Base-by-base conservation (phyloP, 2,888 invertebrate genomes). In the Eristalinus sepulchralis region DNA sequence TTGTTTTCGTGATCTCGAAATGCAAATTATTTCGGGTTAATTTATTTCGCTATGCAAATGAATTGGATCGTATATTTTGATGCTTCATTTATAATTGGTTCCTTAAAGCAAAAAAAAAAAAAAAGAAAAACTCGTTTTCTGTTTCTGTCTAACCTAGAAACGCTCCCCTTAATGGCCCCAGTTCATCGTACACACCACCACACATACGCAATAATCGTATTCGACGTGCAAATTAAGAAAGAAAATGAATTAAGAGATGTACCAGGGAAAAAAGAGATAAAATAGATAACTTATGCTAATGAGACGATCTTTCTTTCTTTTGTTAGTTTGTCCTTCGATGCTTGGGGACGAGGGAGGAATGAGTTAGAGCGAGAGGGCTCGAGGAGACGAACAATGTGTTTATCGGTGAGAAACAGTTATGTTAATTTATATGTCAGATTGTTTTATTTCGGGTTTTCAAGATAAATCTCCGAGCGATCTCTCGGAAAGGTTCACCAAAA, bases 221-320 rank as follows among this genome's bases (percentile, higher is more conserved):
- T 39, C 27, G 66, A 75, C 57, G 64, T 66, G 75, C 66, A 67
- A 76, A 76, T 76, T 67, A 67, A 67, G 60, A 67, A 76, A 60
- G 47, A 20, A 55, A 20, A 55, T 24, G 22, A 55, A 55, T 55
- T 55, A 20, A 55, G 10, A 55, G 22, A 55, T 55, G 22, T 5
- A 39, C n/a, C 13, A 6, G 55, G 20, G 24, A 4, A 55, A 17
- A 31, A 64, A 33, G 24, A 34, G 39, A n/a, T 20, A 47, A 67
- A 67, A 67, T 76, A 76, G 66, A 76, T 76, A 76, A 76, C 39
- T 67, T 67, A 76, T 76, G 76, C 67, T 76, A 76, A 76, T 76
- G 39, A 34, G 67, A 33, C 59, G 47, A 27, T 59, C 57, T 59
- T 59, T 70, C 59, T 60, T 77, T 62, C 77, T 62, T 60, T 77